Evolutionary conservation across 2,888 invertebrate species (phyloP).

Genomic region (Halictus quadricinctus): DNA sequence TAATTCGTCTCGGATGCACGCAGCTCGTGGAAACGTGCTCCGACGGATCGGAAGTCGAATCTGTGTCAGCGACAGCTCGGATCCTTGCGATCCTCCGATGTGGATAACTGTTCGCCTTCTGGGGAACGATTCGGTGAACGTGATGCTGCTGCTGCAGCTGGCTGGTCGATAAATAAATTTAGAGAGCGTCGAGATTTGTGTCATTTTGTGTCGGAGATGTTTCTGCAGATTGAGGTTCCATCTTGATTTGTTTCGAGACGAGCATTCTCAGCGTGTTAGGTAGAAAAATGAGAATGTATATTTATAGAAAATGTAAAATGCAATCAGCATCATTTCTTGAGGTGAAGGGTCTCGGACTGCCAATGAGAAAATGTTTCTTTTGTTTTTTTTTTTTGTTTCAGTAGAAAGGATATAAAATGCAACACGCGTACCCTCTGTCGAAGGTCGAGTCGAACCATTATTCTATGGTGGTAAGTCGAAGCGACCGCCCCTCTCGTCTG

Average conservation of each 20-base stretch:
- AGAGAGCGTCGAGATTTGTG: neutral
- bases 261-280: no score
- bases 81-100: neutral
- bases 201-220: neutral
- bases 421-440: neutral
- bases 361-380: neutral
- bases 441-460: neutral
- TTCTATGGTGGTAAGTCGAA: neutral
- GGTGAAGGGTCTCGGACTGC: no score
- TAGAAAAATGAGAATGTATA: no score
- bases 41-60: neutral
- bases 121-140: neutral
- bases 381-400: neutral
- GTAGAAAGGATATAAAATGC: neutral
- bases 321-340: neutral
- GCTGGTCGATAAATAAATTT: neutral
- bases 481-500: neutral
- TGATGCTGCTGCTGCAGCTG: neutral
- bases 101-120: neutral
- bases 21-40: neutral
- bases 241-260: neutral
- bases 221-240: neutral
- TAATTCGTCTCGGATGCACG: slow-evolving; percentile 14
- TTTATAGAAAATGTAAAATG: no score
- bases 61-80: slow-evolving; percentile 14